Conservation (phyloP, 2,797 vertebrate genomes). For the Crypturellus tataupa region DNA sequence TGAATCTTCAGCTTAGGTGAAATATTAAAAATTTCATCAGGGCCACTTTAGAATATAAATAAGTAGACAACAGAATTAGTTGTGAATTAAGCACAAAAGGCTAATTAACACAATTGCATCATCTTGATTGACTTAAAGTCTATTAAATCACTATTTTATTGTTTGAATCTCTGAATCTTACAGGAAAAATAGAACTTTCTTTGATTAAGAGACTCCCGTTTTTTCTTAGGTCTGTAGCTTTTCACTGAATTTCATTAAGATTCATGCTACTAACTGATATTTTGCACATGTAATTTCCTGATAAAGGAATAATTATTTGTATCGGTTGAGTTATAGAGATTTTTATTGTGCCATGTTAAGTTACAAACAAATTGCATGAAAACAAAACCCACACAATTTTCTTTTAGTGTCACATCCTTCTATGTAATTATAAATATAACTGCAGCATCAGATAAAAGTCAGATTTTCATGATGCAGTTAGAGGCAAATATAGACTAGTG, state of each 20-base stretch:
- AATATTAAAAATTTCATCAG: slow-evolving; percentile 81
- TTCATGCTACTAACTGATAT: slow-evolving; percentile 35
- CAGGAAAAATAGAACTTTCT: slow-evolving; percentile 67
- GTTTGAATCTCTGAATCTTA: slow-evolving; percentile 66
- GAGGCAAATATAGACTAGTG: background rate
- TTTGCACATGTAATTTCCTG: slow-evolving; percentile 64
- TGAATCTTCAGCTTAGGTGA: slow-evolving; percentile 69
- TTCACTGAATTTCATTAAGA: slow-evolving; percentile 48
- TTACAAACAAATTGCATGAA: slow-evolving; percentile 48
- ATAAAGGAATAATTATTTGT: slow-evolving; percentile 53
- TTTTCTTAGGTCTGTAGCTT: slow-evolving; percentile 34
- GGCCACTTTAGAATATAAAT: slow-evolving; percentile 78
- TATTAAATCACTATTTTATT: slow-evolving; percentile 81
- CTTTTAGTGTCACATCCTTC: background rate
- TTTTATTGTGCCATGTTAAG: slow-evolving; percentile 58
- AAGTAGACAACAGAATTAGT: slow-evolving; percentile 80
- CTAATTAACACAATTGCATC: slow-evolving; percentile 83
- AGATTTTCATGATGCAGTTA: background rate
- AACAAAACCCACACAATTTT: slow-evolving; percentile 17
- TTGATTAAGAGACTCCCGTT: slow-evolving; percentile 56
- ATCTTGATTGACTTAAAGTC: slow-evolving; percentile 74
- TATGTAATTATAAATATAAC: background rate
- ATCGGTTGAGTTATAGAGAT: slow-evolving; percentile 48
- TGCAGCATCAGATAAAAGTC: slow-evolving; percentile 1
- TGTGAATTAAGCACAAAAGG: slow-evolving; percentile 77